phyloP scores from a whole-genome alignment of 2,113 vertebrate species.

The Lampris megalopsis region DNA sequence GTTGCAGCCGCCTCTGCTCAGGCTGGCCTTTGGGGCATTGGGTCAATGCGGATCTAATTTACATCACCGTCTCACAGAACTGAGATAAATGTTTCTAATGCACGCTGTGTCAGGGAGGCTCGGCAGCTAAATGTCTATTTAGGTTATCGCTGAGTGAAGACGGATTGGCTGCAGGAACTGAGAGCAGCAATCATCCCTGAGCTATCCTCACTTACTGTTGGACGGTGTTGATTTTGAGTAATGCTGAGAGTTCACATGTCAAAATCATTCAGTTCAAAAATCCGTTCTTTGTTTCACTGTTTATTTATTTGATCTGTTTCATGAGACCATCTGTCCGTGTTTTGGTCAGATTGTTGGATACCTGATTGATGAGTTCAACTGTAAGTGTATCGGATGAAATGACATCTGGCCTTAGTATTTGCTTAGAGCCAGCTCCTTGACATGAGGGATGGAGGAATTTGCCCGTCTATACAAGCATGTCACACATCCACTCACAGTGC shows the following conservation, averaged over 20 bases:
- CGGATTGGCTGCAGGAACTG: slow-evolving; percentile 5
- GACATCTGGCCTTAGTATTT: too few relatives aligned
- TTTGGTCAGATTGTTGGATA: background rate
- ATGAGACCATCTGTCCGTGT: background rate
- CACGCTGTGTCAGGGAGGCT: background rate
- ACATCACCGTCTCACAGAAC: slow-evolving; percentile 58
- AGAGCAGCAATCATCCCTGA: slow-evolving; percentile 38
- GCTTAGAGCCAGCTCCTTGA: slow-evolving; percentile 7
- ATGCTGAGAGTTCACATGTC: background rate
- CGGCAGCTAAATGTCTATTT: slow-evolving; percentile 46
- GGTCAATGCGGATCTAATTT: slow-evolving; percentile 78
- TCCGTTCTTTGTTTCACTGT: too few relatives aligned
- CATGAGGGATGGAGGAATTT: slow-evolving; percentile 43
- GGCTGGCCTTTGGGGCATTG: slow-evolving; percentile 43
- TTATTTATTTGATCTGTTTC: slow-evolving; percentile 17
- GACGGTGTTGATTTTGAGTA: slow-evolving; percentile 26
- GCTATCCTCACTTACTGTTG: slow-evolving; percentile 15
- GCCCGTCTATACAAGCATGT: slow-evolving; percentile 53
- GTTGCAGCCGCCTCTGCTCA: slow-evolving; percentile 58
- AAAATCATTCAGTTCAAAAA: slow-evolving; percentile 9
- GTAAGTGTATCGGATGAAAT: too few relatives aligned
- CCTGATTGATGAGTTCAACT: too few relatives aligned
- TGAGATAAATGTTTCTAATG: slow-evolving; percentile 32
- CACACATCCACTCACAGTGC: slow-evolving; percentile 52
- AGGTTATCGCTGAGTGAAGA: slow-evolving; percentile 38